Percentiles rank a stretch among this genome's conserved stretches.
These are phyloP conservation scores for Crambe crambe DNA, from an alignment of 37 sponge, comb jelly and placozoan species.

Conservation along the genomic window DNA sequence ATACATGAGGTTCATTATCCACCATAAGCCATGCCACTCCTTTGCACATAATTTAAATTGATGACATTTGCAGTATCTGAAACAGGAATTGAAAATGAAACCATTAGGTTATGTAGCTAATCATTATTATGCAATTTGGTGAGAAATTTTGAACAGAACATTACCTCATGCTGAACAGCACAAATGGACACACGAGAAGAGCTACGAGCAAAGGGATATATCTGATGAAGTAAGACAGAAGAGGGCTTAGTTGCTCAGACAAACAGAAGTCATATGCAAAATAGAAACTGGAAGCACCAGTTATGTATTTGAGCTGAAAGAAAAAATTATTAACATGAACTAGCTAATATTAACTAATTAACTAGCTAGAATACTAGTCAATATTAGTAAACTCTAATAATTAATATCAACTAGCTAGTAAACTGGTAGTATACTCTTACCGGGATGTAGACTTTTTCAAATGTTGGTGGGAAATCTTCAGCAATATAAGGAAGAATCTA, in stretches of 20 bases:
- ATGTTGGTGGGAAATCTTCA: conserved; percentile 34
- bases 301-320: conserved; percentile 53
- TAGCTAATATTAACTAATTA: not conserved
- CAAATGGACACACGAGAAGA: conserved; percentile 32
- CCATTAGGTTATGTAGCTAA: not conserved
- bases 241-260: conserved; percentile 32
- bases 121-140: no score
- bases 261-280: conserved; percentile 79
- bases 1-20: conserved; percentile 43
- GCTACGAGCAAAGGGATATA: conserved; percentile 57
- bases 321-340: not conserved
- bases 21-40: conserved; percentile 54
- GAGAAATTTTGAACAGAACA: no score
- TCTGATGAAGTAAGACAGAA: conserved; percentile 42
- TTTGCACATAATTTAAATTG: not conserved
- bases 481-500: conserved; percentile 50
- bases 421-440: conserved; percentile 26
- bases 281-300: conserved; percentile 61
- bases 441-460: not conserved
- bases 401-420: no score
- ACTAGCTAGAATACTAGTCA: not conserved
- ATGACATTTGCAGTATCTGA: not conserved
- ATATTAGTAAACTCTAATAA: no score
- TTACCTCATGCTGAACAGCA: not conserved
- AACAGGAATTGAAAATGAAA: not conserved